A percentile compares a stretch with the other conserved stretches of the same genome.
These are phyloP conservation scores for Apis cerana DNA, from an alignment of 1,140 invertebrate genomes.

Conservation along the genomic window DNA sequence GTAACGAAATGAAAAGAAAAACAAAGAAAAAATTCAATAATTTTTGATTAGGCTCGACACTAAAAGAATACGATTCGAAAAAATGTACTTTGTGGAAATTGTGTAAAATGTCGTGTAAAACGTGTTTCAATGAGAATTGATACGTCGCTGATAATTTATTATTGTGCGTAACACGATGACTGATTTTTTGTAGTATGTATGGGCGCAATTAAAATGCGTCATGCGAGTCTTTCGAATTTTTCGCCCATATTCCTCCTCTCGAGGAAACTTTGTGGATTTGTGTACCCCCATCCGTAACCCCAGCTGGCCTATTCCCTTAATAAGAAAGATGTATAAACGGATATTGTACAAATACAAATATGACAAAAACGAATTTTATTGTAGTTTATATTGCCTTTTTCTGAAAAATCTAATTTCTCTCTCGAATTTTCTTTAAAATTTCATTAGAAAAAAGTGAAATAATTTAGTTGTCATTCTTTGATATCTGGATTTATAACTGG, in stretches of 20 bases:
- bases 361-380: conserved; percentile 23
- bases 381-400: neutral
- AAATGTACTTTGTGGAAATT: neutral
- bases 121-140: neutral
- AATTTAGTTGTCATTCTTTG: no score
- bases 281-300: conserved; percentile 26
- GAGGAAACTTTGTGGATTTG: conserved; percentile 39
- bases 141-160: conserved; percentile 9
- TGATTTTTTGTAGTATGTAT: conserved; percentile 31
- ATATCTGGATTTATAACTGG: no score
- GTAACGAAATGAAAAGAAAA: neutral
- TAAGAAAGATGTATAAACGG: conserved; percentile 43
- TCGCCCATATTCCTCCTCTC: conserved; percentile 3
- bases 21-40: neutral
- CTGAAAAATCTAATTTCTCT: no score
- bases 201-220: neutral
- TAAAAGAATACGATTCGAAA: neutral
- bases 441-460: no score
- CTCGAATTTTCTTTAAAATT: no score
- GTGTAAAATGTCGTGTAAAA: conserved; percentile 6
- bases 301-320: conserved; percentile 21
- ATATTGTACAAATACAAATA: conserved; percentile 47
- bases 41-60: neutral
- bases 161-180: conserved; percentile 27
- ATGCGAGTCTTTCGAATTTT: conserved; percentile 39